Percentiles rank a stretch among this genome's conserved stretches.
phyloP scores from a whole-genome alignment of 2,113 vertebrate genomes.

The Brachyhypopomus occidentalis region DNA sequence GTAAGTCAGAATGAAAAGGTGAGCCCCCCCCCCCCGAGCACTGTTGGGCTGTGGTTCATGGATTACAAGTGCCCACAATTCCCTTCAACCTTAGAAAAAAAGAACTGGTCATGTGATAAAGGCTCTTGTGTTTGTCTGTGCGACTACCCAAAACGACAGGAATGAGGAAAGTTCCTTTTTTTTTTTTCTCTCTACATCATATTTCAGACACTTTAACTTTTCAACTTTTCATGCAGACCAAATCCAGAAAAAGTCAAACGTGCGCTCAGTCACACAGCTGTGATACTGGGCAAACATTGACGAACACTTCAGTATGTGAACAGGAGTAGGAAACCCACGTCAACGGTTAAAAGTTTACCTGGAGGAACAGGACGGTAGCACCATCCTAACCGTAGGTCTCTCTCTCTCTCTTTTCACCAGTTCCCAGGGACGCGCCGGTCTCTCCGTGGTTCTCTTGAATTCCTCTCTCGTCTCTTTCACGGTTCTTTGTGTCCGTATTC shows the following conservation, averaged over 20 bases:
- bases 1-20: background rate
- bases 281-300: background rate
- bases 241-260: background rate
- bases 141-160: background rate
- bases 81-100: too few relatives aligned
- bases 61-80: too few relatives aligned
- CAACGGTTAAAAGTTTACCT: slow-evolving; percentile 38
- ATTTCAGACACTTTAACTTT: background rate
- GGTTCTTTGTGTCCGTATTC: background rate
- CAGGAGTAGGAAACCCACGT: background rate
- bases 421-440: background rate
- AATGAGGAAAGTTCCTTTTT: background rate
- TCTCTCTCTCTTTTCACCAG: slow-evolving; percentile 1
- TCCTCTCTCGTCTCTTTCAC: background rate
- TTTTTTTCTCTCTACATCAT: too few relatives aligned
- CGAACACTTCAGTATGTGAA: background rate
- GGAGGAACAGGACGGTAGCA: slow-evolving; percentile 14
- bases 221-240: background rate
- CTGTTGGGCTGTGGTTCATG: too few relatives aligned
- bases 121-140: too few relatives aligned
- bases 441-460: background rate
- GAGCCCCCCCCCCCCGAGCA: too few relatives aligned
- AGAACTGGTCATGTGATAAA: too few relatives aligned
- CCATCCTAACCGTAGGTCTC: slow-evolving; percentile 44
- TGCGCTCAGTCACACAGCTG: too few relatives aligned